These are phyloP conservation scores for Microctonus brassicae DNA, from an alignment of 2,888 invertebrate genomes.

Conservation along the genomic window DNA sequence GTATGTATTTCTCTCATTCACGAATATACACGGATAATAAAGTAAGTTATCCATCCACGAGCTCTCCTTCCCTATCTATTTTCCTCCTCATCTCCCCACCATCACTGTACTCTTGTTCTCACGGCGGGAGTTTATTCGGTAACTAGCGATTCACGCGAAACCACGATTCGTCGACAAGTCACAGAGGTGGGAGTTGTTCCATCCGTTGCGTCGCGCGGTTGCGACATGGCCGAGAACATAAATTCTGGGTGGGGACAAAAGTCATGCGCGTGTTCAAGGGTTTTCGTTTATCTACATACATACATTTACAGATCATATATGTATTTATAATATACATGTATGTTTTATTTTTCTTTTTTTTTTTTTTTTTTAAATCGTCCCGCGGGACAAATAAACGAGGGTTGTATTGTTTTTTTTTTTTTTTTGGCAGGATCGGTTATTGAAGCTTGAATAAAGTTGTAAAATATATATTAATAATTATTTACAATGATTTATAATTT, in stretches of 20 bases:
- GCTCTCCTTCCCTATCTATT: conserved; percentile 40
- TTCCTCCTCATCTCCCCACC: conserved; percentile 26
- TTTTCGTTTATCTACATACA: not conserved
- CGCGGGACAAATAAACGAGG: conserved; percentile 48
- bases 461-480: no score
- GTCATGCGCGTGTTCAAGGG: conserved; percentile 21
- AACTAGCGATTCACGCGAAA: conserved; percentile 62
- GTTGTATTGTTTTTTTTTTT: conserved; percentile 45
- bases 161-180: conserved; percentile 49
- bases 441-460: no score
- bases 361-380: conserved; percentile 50
- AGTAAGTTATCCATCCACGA: conserved; percentile 31
- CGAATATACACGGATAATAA: conserved; percentile 31
- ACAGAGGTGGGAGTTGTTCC: conserved; percentile 24
- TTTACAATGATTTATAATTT: no score
- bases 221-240: not conserved
- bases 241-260: not conserved
- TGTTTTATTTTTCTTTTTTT: not conserved
- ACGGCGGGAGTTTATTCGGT: conserved; percentile 55
- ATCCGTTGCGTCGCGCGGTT: not conserved
- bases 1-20: conserved; percentile 16
- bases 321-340: not conserved
- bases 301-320: not conserved
- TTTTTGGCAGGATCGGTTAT: not conserved
- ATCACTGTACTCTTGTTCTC: conserved; percentile 1